Evolutionary conservation across 1,140 invertebrate genomes (phyloP).

Genomic region (Ceratina japonica): DNA sequence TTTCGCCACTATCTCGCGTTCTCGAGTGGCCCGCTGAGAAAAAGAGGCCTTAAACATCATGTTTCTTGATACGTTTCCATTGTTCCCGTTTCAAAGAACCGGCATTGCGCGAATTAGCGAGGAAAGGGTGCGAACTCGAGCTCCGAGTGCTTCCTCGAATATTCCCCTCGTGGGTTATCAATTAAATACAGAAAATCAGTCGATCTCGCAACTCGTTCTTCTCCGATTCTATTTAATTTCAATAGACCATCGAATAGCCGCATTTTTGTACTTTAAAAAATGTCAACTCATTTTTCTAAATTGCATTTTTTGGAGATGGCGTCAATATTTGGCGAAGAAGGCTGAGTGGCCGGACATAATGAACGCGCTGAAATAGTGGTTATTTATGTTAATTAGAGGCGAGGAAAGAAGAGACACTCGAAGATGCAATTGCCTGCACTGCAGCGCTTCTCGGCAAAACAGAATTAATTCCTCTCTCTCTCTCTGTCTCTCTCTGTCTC

Average conservation of each 20-base stretch:
- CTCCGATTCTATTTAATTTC: too few relatives aligned
- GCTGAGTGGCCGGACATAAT: background rate
- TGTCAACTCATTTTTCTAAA: too few relatives aligned
- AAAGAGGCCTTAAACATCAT: slow-evolving; percentile 1
- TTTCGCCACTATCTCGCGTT: background rate
- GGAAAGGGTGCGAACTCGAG: slow-evolving; percentile 29
- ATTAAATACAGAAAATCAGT: background rate
- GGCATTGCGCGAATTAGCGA: slow-evolving; percentile 35
- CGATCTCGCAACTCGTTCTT: too few relatives aligned
- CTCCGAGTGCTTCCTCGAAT: slow-evolving; percentile 23
- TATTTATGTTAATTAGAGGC: slow-evolving; percentile 34
- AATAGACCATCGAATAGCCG: too few relatives aligned
- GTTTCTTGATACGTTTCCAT: background rate
- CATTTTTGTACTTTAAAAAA: too few relatives aligned
- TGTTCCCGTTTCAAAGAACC: slow-evolving; percentile 27
- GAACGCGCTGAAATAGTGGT: background rate
- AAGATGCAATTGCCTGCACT: slow-evolving; percentile 39
- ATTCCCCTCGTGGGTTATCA: slow-evolving; percentile 16
- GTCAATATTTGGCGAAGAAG: slow-evolving; percentile 16
- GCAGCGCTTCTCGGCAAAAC: slow-evolving; percentile 17
- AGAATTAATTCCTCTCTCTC: slow-evolving; percentile 27
- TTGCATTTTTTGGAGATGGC: background rate
- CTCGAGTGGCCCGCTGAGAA: background rate
- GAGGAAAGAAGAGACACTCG: slow-evolving; percentile 9
- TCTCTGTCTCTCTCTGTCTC: background rate